Evolutionary conservation across 2,797 vertebrate species (phyloP).

Genomic region (Bradypodion pumilum): DNA sequence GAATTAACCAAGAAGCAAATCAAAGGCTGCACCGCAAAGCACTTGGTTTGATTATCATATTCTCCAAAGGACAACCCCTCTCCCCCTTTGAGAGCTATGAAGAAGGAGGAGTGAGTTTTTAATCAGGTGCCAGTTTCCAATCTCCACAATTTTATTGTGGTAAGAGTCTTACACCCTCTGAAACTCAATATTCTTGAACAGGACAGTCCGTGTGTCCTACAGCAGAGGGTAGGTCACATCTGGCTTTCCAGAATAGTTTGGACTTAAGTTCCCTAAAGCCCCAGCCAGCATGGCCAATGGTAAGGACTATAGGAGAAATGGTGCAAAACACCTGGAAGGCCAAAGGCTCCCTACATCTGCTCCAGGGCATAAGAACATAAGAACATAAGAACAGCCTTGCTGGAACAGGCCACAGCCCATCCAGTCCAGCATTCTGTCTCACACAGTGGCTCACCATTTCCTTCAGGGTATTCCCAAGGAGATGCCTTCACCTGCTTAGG

Average conservation of each 20-base stretch:
- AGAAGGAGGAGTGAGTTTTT: background rate
- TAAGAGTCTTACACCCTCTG: background rate
- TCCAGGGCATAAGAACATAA: no score
- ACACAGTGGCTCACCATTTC: no score
- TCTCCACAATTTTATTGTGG: background rate
- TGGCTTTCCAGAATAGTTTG: background rate
- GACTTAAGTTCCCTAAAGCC: no score
- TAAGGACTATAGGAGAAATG: background rate
- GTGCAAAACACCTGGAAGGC: background rate
- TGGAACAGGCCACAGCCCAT: no score
- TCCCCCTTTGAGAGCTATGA: background rate
- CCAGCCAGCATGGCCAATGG: no score
- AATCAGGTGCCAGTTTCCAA: background rate
- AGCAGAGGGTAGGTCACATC: background rate
- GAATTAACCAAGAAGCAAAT: constrained; percentile 21
- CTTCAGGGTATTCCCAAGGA: no score
- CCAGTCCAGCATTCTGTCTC: no score
- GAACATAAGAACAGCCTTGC: no score
- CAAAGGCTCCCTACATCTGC: background rate
- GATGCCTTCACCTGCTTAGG: no score
- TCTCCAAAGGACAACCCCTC: background rate
- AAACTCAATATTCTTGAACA: background rate
- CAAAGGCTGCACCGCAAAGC: background rate
- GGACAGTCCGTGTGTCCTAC: background rate
- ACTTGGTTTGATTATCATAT: constrained; percentile 12